Evolutionary conservation across 2,113 vertebrate genomes (phyloP), one percentile per base, ranked within the genome.

Genomic region (Strigops habroptila): DNA sequence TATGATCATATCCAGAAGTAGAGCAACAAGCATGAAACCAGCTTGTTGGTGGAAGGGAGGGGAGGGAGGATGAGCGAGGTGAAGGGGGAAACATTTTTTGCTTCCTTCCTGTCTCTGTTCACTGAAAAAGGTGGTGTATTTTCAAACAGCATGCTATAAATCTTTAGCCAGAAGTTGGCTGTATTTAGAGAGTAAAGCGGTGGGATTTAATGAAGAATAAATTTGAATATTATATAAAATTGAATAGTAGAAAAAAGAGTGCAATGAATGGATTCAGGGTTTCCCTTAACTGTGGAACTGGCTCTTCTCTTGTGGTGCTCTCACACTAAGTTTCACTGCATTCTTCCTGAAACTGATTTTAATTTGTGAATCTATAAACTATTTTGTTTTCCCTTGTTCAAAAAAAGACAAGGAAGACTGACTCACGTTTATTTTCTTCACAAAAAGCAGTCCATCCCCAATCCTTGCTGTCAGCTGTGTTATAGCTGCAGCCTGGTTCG

Each of bases 41-140:
- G 30, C 0, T 0, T 90, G 44, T 44, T 64, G 53, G 73, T 19
- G 37, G 68, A 52, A 77, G 28, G n/a, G n/a, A 35, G 33, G 52
- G 39, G 27, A 37, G 37, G 18, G 57, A 46, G 11, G 18, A 49
- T 48, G 37, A 82, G 46, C 89, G 48, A 25, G 31, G 22, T 35
- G 73, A 86, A 83, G 10, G 37, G 14, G 37, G 6, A 82, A 88
- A 84, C 63, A 78, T 7, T 1, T 21, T 93, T 95, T 78, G 14
- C 19, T 91, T 86, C 65, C 79, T 95, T 84, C 80, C 80, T 79
- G 41, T 28, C 39, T 91, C 51, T 90, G 18, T 94, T 90, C 78
- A 28, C 65, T 91, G 82, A 57, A 60, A 88, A 83, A 68, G 39
- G 7, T 14, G 10, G 18, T 70, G n/a, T 41, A 14, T 85, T 92